Conservation (phyloP, 2,888 invertebrate genomes). For the Physocephala rufipes region DNA sequence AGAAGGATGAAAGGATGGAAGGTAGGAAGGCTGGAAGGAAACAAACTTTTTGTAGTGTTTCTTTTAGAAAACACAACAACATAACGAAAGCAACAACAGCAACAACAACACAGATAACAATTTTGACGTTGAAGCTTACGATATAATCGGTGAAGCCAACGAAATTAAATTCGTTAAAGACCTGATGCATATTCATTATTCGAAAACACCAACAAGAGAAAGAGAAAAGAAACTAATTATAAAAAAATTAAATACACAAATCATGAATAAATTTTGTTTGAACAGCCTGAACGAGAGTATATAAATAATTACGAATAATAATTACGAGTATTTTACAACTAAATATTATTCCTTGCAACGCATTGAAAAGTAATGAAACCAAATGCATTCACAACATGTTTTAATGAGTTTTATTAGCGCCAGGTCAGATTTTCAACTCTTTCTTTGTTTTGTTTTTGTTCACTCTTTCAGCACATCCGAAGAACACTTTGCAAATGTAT, state of each 20-base stretch:
- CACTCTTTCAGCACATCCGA: too few relatives aligned
- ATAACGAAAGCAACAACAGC: too few relatives aligned
- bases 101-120: too few relatives aligned
- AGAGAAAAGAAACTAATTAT: constrained; percentile 30
- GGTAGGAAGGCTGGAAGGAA: too few relatives aligned
- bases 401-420: constrained; percentile 20
- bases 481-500: too few relatives aligned
- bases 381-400: neutral
- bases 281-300: neutral
- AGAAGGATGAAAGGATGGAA: too few relatives aligned
- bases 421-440: constrained; percentile 3
- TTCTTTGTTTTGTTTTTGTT: too few relatives aligned
- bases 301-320: neutral
- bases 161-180: neutral
- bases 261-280: neutral
- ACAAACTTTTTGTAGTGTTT: too few relatives aligned
- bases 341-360: too few relatives aligned
- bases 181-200: constrained; percentile 24
- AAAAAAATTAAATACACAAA: neutral
- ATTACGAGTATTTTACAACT: neutral
- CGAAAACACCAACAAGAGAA: constrained; percentile 40
- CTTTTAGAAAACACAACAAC: too few relatives aligned
- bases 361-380: neutral
- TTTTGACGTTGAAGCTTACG: too few relatives aligned
- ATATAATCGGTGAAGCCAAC: neutral